Base-by-base conservation (phyloP, 1,140 invertebrate genomes). In the Maniola jurtina region DNA sequence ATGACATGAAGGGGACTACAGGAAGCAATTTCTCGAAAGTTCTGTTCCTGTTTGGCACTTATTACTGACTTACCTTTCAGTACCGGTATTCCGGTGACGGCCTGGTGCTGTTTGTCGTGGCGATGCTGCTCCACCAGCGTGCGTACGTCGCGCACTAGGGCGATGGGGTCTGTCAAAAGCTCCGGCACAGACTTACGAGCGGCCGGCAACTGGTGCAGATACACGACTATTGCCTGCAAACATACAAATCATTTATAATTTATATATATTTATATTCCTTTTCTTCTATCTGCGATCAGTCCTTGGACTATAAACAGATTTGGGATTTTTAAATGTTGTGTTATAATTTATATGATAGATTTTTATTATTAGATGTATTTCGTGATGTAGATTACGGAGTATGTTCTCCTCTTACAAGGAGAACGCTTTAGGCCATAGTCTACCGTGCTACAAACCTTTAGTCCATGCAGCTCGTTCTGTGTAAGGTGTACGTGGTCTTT, bases 131-230 rank as follows among this genome's bases (percentile, higher is more conserved):
- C 95, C 0, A 99, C 96, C 48, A 99, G 81, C 55, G 95, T 95
- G 71, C 98, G 92, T 0, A 98, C 96, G 81, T 99, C 97, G 64
- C 95, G 94, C 50, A 99, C 96, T 6, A 99, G 89, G 0, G 95
- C 95, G 40, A 98, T 96, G 0, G 98, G 97, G 91, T 99, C 96
- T 0, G 94, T 93, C 16, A 99, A 94, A 33, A 99, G 91, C 76
- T 97, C 97, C 11, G 98, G 98, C 38, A 99, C 96, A 75, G 96
- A 97, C 85, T 98, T 98, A 77, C 98, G 97, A 25, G 95, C 95
- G 0, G 95, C 94, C 34, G 98, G 97, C 69, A 99, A 86, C 82
- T 95, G 94, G 79, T 97, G 96, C 5, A 99, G 88, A 91, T 98
- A 99, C 92, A 97, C 95, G 5, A 98, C 95, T 75, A 99, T 98